Evolutionary conservation across 2,888 invertebrate species (phyloP), one percentile per base, ranked within the genome.

Genomic region (Neoaliturus tenellus): DNA sequence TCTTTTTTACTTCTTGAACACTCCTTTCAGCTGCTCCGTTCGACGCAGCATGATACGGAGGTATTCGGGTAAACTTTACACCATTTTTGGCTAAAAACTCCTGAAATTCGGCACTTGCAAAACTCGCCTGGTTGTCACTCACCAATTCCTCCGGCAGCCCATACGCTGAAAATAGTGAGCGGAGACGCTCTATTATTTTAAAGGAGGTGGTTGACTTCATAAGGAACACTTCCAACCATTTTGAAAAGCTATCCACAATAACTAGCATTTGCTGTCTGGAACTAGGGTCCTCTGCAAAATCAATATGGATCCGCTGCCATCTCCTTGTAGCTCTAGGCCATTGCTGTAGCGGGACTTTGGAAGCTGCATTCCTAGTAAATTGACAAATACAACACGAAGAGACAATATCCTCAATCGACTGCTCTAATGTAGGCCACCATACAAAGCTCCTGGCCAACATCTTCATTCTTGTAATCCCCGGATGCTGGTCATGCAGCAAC

Each of bases 301-400:
- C 78, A 20, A 78, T 78, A 20, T 78, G 78, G 33, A 78, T 44
- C 5, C 44, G n/a, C 25, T 48, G 44, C 78, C 78, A 78, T 10
- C 48, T 6, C 3, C 6, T 10, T 2, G 51, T 51, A 3, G 51
- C 20, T 20, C 20, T 20, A 23, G 51, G 20, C 51, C 51, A 51
- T 10, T 51, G 23, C 51, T 51, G 51, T 14, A 51, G 23, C 2
- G 23, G 23, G 5, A 51, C 51, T 23, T 51, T 51, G 1, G 23
- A 4, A 3, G 10, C 51, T 1, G 51, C 20, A 51, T 51, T 51
- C 23, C 51, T 51, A 23, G 23, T 51, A 10, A 20, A 23, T 2
- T 51, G 51, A 51, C 51, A 44, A 20, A 39, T 17, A 3, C 8
- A 14, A 51, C 23, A 23, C 5, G 20, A 33, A 17, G 31, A 31